Conservation (phyloP, 2,797 vertebrate genomes). For the Onychomys torridus region DNA sequence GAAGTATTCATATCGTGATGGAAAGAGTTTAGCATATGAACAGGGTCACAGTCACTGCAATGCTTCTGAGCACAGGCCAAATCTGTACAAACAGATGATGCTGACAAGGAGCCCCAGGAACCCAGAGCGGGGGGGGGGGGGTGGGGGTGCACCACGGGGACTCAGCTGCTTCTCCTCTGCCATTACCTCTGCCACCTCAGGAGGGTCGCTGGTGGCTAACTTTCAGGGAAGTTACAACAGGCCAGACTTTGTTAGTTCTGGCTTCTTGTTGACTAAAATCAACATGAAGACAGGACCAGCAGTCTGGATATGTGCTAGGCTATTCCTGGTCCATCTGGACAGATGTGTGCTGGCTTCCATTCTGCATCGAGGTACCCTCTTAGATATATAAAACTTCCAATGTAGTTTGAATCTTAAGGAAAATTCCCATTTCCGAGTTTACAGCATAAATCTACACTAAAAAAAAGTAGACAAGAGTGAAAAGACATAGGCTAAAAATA, state of each 20-base stretch:
- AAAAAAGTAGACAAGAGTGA: not conserved
- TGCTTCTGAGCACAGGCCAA: slow-evolving; percentile 70
- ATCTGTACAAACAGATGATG: slow-evolving; percentile 68
- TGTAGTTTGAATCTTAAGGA: not conserved
- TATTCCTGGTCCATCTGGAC: not conserved
- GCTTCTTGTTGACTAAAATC: not conserved
- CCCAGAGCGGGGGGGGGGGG: too few relatives aligned
- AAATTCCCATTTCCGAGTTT: not conserved
- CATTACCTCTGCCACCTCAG: not conserved
- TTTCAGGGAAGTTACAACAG: not conserved
- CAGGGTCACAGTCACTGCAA: slow-evolving; percentile 79
- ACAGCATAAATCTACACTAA: not conserved
- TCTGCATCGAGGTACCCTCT: not conserved
- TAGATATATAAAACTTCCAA: not conserved
- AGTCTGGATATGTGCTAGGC: not conserved
- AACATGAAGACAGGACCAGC: fast-evolving
- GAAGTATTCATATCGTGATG: slow-evolving; percentile 38
- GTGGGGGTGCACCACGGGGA: too few relatives aligned
- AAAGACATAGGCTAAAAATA: not conserved
- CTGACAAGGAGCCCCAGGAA: slow-evolving; percentile 64
- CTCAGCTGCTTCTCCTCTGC: not conserved
- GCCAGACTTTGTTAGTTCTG: too few relatives aligned
- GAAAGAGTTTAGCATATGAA: slow-evolving; percentile 73
- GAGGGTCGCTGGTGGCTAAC: fast-evolving
- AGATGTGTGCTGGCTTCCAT: fast-evolving